Percentiles rank a stretch among this genome's conserved stretches.
phyloP scores from a whole-genome alignment of 2,797 vertebrate species.

The Delichon dasypus region DNA sequence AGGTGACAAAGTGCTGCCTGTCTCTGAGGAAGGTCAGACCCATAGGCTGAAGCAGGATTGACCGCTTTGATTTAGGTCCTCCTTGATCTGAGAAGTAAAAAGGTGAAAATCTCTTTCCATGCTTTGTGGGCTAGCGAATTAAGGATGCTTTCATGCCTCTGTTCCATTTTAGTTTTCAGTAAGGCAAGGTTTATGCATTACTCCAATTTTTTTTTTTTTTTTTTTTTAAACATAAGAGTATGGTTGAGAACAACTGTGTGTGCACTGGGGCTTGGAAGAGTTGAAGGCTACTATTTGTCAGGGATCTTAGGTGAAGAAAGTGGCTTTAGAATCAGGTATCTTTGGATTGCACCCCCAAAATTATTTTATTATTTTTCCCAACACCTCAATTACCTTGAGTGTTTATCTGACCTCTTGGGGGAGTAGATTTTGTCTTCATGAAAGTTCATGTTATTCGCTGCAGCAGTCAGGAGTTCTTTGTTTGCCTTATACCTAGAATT shows the following conservation, averaged over 20 bases:
- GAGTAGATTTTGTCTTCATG: background rate
- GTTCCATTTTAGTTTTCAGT: conserved; percentile 1
- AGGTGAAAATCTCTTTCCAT: background rate
- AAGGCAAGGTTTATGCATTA: background rate
- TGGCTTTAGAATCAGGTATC: background rate
- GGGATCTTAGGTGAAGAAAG: background rate
- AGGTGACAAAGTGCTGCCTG: background rate
- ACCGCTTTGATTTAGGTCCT: conserved; percentile 40
- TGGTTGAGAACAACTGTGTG: background rate
- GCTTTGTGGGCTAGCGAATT: conserved; percentile 18
- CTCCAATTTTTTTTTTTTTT: background rate
- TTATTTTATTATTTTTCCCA: background rate
- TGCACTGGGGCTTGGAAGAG: background rate
- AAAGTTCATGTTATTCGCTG: background rate
- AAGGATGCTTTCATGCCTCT: background rate
- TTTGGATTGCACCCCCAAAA: background rate
- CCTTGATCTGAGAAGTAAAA: conserved; percentile 47
- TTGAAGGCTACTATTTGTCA: background rate
- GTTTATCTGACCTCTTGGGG: background rate
- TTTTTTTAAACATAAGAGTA: background rate
- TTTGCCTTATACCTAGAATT: background rate
- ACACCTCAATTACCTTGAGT: background rate
- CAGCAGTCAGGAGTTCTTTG: background rate
- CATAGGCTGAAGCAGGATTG: background rate
- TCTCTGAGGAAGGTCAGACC: background rate